Base-by-base conservation (phyloP, 2,888 invertebrate genomes). In the Zelleria hepariella region DNA sequence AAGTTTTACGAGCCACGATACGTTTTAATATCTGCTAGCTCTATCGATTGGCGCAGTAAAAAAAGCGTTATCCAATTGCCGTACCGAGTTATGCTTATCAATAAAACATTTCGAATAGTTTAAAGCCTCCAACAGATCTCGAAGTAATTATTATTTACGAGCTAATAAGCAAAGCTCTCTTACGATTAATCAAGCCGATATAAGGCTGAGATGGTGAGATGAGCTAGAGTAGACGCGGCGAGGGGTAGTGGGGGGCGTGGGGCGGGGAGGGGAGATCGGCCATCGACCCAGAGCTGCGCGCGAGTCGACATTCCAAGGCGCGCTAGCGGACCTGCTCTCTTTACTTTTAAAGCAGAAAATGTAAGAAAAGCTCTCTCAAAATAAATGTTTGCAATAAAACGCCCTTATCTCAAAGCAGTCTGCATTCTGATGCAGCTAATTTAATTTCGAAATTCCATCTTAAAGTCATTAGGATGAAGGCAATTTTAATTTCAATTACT, bases 151-250 rank as follows among this genome's bases (percentile, higher is more conserved):
- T 65, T 64, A 73, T 72, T 75, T 68, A 65, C 64, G 61, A 74
- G 68, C 72, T 75, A 77, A 77, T 78, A 72, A 77, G 71, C 67
- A 74, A 71, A 72, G 55, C 66, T 74, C 72, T 64, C 64, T 65
- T 72, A 77, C 73, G 77, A 84, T 86, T 80, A 81, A 86, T 86
- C 82, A 83, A 80, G 76, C 69, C 76, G 82, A 84, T 86, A 78
- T 77, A 67, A 79, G 79, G 77, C 75, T 81, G 78, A 77, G 83
- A 82, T 80, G 77, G 68, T 67, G 73, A 77, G 79, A 78, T 78
- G 74, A 68, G 58, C 60, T 60, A 60, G 54, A 58, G 60, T 55
- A 60, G 57, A 58, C 49, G 49, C 26, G 24, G 47, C 20, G 42
- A 23, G 25, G 54, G 47, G 66, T 65, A 25, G 54, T 68, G 64